Base-by-base conservation (phyloP, 2,888 invertebrate species). In the Escarpia spicata region DNA sequence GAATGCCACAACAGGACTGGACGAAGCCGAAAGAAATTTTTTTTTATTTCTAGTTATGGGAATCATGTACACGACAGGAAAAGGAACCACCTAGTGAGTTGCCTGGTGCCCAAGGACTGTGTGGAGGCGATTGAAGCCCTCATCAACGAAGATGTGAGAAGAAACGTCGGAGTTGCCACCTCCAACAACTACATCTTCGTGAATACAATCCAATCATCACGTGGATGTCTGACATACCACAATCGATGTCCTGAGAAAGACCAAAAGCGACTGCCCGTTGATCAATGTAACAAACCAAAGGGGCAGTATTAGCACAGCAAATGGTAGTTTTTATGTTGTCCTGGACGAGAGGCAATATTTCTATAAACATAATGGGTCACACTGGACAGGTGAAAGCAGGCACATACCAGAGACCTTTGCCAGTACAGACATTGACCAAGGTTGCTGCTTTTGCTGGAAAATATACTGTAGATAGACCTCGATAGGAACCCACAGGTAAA, bases 21-120 rank as follows among this genome's bases (percentile, higher is more conserved):
- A 93, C n/a, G 92, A 90, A 9, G 91, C 19, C 31, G 93, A 93
- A 58, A 92, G 90, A 90, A 43, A 91, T 2, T 45, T 93, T 0
- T 37, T 37, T 37, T 37, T 37, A 19, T 60, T 93, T 58, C n/a
- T 91, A 44, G 91, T 92, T n/a, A 90, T 92, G 43, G 60, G 52
- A 31, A 90, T 93, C 3, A 91, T 91, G 43, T 93, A 93, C 58
- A 91, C 2, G 45, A 91, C 91, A 9, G 92, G 37, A 37, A 37
- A 37, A 1, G 37, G 37, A 37, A 37, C 37, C 37, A 37, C 37
- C 37, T 37, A 37, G 37, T 92, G 37, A 91, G 90, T 45, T 37
- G 91, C 52, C 26, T 92, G 75, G 31, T 92, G n/a, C 92, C 92
- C 43, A 44, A 58, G 31, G 92, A 92, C 31, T 60, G 60, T n/a